Evolutionary conservation across 2,888 invertebrate species (phyloP).

Genomic region (Pomacea canaliculata): DNA sequence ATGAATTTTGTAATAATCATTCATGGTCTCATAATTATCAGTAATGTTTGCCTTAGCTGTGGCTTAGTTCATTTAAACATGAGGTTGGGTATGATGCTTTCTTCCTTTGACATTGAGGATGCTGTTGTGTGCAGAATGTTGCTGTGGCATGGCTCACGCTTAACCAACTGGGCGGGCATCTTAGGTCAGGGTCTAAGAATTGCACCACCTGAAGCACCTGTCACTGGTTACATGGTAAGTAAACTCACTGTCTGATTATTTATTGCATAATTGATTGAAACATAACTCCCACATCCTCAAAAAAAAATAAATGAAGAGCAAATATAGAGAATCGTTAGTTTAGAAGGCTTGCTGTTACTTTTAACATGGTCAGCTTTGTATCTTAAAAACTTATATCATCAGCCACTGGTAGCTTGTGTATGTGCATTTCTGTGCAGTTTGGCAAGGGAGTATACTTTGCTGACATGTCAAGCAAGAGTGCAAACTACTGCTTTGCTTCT

Average conservation of each 20-base stretch:
- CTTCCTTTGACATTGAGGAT: no score
- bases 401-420: neutral
- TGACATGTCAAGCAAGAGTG: slow-evolving; percentile 73
- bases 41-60: no score
- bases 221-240: slow-evolving; percentile 72
- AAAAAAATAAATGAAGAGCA: neutral
- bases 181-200: slow-evolving; percentile 72
- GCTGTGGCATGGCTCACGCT: slow-evolving; percentile 73
- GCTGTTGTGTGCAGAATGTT: slow-evolving; percentile 61
- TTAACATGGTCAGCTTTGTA: no score
- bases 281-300: neutral
- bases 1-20: no score
- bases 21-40: no score
- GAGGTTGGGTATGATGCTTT: no score
- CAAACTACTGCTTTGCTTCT: slow-evolving; percentile 72
- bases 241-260: neutral
- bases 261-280: neutral
- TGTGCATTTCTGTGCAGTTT: slow-evolving; percentile 54
- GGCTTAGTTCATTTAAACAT: no score
- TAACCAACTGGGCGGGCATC: slow-evolving; percentile 73
- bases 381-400: no score
- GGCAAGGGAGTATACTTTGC: slow-evolving; percentile 74
- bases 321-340: neutral
- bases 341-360: no score
- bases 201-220: slow-evolving; percentile 74